Base-by-base conservation (phyloP, 2,797 vertebrate genomes). In the Phoeniculus purpureus region DNA sequence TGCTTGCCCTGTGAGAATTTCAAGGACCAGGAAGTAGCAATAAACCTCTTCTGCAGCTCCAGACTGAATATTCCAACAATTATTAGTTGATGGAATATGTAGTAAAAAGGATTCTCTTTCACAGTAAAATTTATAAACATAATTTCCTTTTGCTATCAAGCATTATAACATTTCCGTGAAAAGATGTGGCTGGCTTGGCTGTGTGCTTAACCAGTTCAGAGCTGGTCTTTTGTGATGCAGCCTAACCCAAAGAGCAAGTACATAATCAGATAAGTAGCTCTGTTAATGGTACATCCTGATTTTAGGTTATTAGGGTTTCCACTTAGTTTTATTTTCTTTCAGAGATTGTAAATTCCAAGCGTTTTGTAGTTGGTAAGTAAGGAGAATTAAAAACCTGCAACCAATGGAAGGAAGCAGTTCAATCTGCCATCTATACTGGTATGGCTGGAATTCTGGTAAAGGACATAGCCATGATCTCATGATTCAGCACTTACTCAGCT, bases 401-500 rank as follows among this genome's bases (percentile, higher is more conserved):
- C 23, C 34, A 89, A 64, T 79, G 45, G 87, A 91, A 92, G 74
- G 25, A 54, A 88, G 15, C 9, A 55, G 55, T 67, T 43, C 74
- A 47, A 55, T 91, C 75, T 87, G 47, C 72, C 54, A 40, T 74
- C 61, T 84, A 14, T 81, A 65, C 21, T 91, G 85, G 83, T 77
- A 91, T 72, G 87, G 67, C 15, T 90, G 81, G 87, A 93, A 95
- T 85, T 71, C 61, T 84, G 43, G 64, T 77, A 58, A 81, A 86
- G 75, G 71, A 65, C 65, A 47, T 2, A 77, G 47, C 31, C 43
- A 73, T 40, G 52, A 93, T 76, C 27, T 87, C 79, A 79, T 43
- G 61, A 92, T 61, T 92, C 81, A 89, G 67, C 4, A 11, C 74
- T 92, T 72, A 81, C 40, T 89, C 73, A 88, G 71, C 60, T 86